These are phyloP conservation scores for Urocitellus parryii DNA, from an alignment of 2,113 vertebrate genomes.

Conservation along the genomic window DNA sequence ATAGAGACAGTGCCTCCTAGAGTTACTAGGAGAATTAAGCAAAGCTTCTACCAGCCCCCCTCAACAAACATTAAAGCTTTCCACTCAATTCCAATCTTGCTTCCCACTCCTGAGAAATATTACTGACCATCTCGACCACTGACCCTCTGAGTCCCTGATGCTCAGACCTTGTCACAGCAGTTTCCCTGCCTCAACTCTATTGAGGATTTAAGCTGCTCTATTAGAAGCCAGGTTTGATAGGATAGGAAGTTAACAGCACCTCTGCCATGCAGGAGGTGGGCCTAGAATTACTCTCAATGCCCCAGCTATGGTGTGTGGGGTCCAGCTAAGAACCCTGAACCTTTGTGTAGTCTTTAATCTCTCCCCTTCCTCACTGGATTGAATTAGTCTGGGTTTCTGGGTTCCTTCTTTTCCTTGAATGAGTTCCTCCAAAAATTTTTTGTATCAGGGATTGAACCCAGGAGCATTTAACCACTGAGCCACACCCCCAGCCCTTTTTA, in stretches of 20 bases:
- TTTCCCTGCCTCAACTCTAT: not conserved
- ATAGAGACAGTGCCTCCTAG: not conserved
- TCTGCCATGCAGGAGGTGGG: not conserved
- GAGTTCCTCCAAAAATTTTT: not conserved
- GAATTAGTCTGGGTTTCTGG: not conserved
- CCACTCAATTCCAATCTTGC: not conserved
- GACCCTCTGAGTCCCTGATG: not conserved
- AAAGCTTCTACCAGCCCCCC: not conserved
- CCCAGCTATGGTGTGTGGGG: not conserved
- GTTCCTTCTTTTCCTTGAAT: not conserved
- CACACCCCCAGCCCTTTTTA: too few relatives aligned
- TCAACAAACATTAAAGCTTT: not conserved
- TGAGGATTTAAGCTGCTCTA: not conserved
- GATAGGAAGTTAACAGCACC: not conserved
- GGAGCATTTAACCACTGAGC: too few relatives aligned
- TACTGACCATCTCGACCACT: not conserved
- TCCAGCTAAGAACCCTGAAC: not conserved
- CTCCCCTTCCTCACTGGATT: not conserved
- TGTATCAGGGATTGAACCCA: too few relatives aligned
- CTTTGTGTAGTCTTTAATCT: too few relatives aligned
- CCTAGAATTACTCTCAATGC: not conserved
- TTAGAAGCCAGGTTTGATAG: not conserved
- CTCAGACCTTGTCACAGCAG: not conserved
- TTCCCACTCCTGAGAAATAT: not conserved
- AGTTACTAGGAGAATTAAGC: not conserved